Conservation (phyloP, 2,113 vertebrate genomes). For the Centropristis striata region DNA sequence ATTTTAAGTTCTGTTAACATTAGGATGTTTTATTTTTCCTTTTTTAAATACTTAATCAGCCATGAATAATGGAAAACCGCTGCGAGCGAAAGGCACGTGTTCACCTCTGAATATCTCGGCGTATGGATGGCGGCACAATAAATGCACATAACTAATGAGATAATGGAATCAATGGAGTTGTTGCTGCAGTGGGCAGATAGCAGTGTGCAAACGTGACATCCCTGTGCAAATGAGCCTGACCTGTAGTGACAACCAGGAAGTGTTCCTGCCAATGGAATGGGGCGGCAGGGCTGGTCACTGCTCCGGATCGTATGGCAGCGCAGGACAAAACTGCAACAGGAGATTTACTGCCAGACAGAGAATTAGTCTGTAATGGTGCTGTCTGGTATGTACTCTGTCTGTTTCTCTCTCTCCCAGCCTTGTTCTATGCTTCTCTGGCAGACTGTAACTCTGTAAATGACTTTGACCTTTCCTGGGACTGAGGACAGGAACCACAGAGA, state of each 20-base stretch:
- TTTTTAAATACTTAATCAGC: slow-evolving; percentile 71
- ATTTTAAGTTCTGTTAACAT: slow-evolving; percentile 73
- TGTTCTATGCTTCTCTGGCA: slow-evolving; percentile 43
- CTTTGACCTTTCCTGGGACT: slow-evolving; percentile 81
- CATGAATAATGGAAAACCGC: slow-evolving; percentile 78
- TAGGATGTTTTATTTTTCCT: slow-evolving; percentile 52
- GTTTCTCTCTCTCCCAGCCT: slow-evolving; percentile 30
- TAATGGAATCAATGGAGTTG: slow-evolving; percentile 54
- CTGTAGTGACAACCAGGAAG: slow-evolving; percentile 52
- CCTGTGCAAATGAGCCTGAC: slow-evolving; percentile 58
- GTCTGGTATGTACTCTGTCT: slow-evolving; percentile 44
- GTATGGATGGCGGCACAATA: slow-evolving; percentile 55
- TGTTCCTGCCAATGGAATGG: slow-evolving; percentile 2
- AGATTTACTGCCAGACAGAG: slow-evolving; percentile 50
- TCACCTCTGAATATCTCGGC: slow-evolving; percentile 60
- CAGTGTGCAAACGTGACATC: slow-evolving; percentile 27
- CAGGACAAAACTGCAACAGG: slow-evolving; percentile 18
- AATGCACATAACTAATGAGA: slow-evolving; percentile 73
- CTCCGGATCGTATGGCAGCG: slow-evolving; percentile 10
- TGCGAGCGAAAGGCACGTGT: slow-evolving; percentile 48
- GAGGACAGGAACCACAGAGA: slow-evolving; percentile 66
- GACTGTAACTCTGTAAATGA: slow-evolving; percentile 78
- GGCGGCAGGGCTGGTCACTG: neutral
- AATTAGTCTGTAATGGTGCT: slow-evolving; percentile 37
- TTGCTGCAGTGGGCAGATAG: slow-evolving; percentile 36